Percentiles rank a stretch among this genome's conserved stretches.
These are phyloP conservation scores for Phocoena sinus DNA, from an alignment of 2,113 vertebrate genomes.

Conservation along the genomic window DNA sequence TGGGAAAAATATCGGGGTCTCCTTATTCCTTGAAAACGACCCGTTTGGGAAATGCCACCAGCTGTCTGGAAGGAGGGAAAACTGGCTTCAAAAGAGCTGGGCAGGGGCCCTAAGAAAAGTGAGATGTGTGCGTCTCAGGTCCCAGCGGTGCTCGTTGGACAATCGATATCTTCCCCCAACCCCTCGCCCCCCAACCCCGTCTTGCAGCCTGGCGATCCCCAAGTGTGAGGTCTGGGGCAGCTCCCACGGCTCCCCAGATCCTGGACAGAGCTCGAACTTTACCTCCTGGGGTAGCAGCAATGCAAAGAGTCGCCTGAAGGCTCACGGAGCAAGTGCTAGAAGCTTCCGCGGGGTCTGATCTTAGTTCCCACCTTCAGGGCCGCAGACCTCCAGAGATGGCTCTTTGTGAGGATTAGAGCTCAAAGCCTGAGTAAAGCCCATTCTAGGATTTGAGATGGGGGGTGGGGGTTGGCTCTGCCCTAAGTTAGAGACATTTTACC, in stretches of 20 bases:
- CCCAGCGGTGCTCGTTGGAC: accelerated
- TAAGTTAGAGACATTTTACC: neutral
- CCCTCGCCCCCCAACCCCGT: accelerated
- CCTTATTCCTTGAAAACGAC: neutral
- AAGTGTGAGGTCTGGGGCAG: neutral
- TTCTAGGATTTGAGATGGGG: too few species aligned
- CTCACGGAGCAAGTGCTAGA: accelerated
- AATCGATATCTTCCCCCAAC: accelerated
- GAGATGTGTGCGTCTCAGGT: accelerated
- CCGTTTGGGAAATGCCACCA: neutral
- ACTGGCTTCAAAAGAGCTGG: too few species aligned
- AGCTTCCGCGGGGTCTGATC: accelerated
- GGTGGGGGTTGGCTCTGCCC: too few species aligned
- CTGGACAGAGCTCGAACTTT: accelerated
- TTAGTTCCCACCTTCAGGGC: neutral
- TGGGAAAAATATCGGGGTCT: neutral
- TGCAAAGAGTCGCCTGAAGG: accelerated
- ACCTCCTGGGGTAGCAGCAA: neutral
- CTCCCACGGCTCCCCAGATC: neutral
- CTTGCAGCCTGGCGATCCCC: neutral
- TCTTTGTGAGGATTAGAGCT: neutral
- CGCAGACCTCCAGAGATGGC: neutral
- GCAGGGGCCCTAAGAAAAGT: neutral
- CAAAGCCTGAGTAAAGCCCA: neutral
- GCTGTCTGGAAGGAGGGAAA: neutral